A percentile compares a stretch with the other conserved stretches of the same genome.
Evolutionary conservation across 2,797 vertebrate genomes (phyloP).

Genomic region (Picus viridis): DNA sequence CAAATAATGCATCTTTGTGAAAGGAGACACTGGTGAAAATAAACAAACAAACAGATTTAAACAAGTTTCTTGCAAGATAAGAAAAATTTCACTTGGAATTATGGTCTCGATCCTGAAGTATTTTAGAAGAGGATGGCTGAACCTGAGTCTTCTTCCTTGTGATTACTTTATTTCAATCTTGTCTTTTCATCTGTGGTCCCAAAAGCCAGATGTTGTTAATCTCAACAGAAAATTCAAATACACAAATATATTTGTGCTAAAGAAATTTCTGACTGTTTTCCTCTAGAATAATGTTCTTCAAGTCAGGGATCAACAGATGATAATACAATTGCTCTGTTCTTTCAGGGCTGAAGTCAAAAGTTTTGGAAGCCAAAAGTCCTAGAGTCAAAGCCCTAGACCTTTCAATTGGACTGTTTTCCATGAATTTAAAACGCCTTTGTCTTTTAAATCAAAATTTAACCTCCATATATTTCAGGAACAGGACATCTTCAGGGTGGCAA

Average conservation of each 20-base stretch:
- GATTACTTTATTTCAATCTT: neutral
- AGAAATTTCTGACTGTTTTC: neutral
- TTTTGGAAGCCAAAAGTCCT: neutral
- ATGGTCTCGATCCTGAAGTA: neutral
- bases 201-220: neutral
- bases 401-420: neutral
- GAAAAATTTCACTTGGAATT: neutral
- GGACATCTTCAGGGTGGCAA: neutral
- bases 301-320: neutral
- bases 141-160: neutral
- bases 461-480: neutral
- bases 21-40: neutral
- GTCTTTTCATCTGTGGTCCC: neutral
- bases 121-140: neutral
- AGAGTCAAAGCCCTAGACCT: neutral
- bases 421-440: neutral
- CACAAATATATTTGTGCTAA: neutral
- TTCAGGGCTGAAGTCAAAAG: neutral
- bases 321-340: neutral
- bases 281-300: neutral
- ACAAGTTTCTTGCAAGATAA: neutral
- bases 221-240: neutral
- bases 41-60: neutral
- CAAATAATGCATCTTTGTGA: neutral
- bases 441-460: neutral